A percentile compares a stretch with the other conserved stretches of the same genome.
Evolutionary conservation across 2,888 invertebrate species (phyloP).

Genomic region (Teinopalpus imperialis): DNA sequence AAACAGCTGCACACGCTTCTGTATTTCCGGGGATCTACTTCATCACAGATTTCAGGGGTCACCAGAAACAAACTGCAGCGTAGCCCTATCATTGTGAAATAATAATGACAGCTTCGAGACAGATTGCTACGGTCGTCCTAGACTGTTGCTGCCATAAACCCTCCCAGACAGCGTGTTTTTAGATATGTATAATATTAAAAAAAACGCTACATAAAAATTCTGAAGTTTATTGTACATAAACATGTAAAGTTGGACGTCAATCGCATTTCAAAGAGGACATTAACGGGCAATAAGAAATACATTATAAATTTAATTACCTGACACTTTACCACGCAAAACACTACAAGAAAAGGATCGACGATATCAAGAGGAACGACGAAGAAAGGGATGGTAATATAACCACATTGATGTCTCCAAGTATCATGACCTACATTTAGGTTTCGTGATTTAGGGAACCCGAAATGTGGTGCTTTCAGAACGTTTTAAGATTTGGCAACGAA

Average conservation of each 20-base stretch:
- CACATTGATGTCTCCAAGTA: conserved; percentile 6
- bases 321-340: conserved; percentile 7
- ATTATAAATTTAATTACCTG: conserved; percentile 21
- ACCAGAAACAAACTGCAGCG: too few relatives aligned
- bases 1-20: too few relatives aligned
- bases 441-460: conserved; percentile 36
- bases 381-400: conserved; percentile 2
- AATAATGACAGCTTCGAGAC: too few relatives aligned
- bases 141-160: background rate
- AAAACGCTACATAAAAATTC: conserved; percentile 17
- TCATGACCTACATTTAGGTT: conserved; percentile 31
- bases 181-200: conserved; percentile 5
- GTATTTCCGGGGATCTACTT: too few relatives aligned
- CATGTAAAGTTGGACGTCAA: conserved; percentile 18
- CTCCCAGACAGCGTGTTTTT: conserved; percentile 19
- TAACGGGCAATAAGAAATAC: conserved; percentile 24
- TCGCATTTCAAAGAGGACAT: conserved; percentile 22
- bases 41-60: too few relatives aligned
- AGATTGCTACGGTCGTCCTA: background rate
- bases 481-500: conserved; percentile 43
- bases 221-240: conserved; percentile 25
- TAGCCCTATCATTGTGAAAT: too few relatives aligned
- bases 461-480: conserved; percentile 32
- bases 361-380: background rate
- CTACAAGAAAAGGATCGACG: conserved; percentile 9